phyloP scores from a whole-genome alignment of 2,888 invertebrate species.

The Orchesellides sinensis region DNA sequence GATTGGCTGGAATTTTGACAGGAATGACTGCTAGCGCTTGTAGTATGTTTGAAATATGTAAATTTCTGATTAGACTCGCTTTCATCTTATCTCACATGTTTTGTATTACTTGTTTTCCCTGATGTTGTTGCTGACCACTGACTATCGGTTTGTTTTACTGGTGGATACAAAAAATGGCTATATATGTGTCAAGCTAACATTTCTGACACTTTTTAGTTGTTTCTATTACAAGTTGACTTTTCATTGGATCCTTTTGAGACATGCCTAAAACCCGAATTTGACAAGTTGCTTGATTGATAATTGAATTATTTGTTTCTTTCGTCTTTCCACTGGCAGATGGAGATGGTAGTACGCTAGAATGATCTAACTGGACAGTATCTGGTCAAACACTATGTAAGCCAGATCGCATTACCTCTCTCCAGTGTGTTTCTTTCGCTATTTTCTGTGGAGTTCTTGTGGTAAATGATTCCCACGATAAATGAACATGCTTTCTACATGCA shows the following conservation, averaged over 20 bases:
- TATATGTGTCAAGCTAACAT: conserved; percentile 37
- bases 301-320: neutral
- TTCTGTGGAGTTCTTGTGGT: too few relatives aligned
- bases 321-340: too few relatives aligned
- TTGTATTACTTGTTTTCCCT: neutral
- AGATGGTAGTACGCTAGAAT: neutral
- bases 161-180: conserved; percentile 13
- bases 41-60: conserved; percentile 44
- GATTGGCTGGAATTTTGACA: conserved; percentile 56
- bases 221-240: neutral
- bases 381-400: too few relatives aligned
- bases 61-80: conserved; percentile 57
- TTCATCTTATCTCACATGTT: neutral
- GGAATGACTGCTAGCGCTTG: conserved; percentile 28
- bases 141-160: neutral
- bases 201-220: conserved; percentile 52
- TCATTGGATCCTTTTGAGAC: conserved; percentile 28
- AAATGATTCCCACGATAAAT: too few relatives aligned
- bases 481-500: too few relatives aligned
- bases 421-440: too few relatives aligned
- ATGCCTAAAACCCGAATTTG: too few relatives aligned
- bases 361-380: too few relatives aligned
- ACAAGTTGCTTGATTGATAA: too few relatives aligned
- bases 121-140: neutral
- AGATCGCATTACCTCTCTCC: too few relatives aligned